Percentiles rank a stretch among this genome's conserved stretches.
phyloP scores from a whole-genome alignment of 2,797 vertebrate genomes.

The Sebastes iracundus region DNA sequence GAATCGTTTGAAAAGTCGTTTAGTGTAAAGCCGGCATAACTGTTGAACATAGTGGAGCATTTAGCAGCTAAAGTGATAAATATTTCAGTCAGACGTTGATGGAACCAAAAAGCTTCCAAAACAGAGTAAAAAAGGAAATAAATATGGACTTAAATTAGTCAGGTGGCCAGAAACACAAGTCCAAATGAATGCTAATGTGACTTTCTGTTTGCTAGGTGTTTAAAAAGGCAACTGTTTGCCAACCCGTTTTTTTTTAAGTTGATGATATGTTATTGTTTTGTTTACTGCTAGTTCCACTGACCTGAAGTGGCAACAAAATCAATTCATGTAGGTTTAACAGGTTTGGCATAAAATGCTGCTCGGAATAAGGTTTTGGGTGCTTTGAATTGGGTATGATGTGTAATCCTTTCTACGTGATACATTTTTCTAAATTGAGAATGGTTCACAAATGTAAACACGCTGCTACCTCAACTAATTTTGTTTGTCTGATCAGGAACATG shows the following conservation, averaged over 20 bases:
- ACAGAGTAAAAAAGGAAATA: not conserved
- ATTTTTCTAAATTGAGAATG: not conserved
- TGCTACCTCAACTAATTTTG: not conserved
- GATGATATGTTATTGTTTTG: no score
- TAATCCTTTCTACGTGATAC: not conserved
- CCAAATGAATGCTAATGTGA: not conserved
- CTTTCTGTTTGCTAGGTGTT: not conserved
- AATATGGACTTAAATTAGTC: not conserved
- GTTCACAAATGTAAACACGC: not conserved
- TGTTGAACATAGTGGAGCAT: not conserved
- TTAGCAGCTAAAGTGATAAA: not conserved
- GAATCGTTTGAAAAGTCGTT: not conserved
- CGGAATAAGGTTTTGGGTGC: not conserved
- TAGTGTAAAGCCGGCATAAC: not conserved
- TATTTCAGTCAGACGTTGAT: not conserved
- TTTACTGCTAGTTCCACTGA: no score
- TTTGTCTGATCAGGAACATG: not conserved
- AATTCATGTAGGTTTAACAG: not conserved
- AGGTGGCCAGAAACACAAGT: not conserved
- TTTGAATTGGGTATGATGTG: accelerated
- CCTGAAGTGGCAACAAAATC: not conserved
- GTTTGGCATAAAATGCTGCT: not conserved
- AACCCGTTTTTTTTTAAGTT: no score
- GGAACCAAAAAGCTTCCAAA: not conserved
- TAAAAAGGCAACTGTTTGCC: not conserved